Conservation (phyloP, 2,888 invertebrate genomes). For the Drosophila recens region DNA sequence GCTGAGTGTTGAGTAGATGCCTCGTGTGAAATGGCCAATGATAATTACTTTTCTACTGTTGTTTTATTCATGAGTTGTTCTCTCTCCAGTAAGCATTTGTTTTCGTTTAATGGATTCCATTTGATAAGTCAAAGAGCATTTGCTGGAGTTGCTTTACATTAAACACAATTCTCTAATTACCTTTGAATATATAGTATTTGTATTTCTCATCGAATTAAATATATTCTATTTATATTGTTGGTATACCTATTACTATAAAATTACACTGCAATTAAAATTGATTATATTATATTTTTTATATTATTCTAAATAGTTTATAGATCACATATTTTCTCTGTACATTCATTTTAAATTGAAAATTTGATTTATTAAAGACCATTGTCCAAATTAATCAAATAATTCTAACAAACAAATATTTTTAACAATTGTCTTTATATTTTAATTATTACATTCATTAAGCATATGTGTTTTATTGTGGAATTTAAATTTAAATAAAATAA, state of each 20-base stretch:
- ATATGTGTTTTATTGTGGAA: too few species aligned
- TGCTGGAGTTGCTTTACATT: constrained; percentile 4
- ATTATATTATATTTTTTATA: too few species aligned
- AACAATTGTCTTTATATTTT: too few species aligned
- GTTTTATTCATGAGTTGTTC: constrained; percentile 71
- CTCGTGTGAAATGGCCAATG: constrained; percentile 68
- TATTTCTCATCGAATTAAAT: not conserved
- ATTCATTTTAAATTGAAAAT: too few species aligned
- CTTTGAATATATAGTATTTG: not conserved
- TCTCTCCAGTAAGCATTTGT: constrained; percentile 55
- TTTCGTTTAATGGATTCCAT: constrained; percentile 67
- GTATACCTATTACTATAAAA: not conserved
- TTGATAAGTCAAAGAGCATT: constrained; percentile 63
- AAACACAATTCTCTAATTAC: constrained; percentile 36
- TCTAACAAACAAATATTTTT: too few species aligned
- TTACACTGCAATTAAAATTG: too few species aligned
- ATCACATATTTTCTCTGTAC: too few species aligned
- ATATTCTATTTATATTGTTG: not conserved
- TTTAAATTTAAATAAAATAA: not conserved
- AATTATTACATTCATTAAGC: too few species aligned
- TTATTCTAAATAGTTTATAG: too few species aligned
- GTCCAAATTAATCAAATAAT: too few species aligned
- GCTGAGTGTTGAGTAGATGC: constrained; percentile 14
- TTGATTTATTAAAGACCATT: too few species aligned
- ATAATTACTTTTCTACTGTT: constrained; percentile 71